Base-by-base conservation (phyloP, 2,888 invertebrate genomes). In the Schizaphis graminum region DNA sequence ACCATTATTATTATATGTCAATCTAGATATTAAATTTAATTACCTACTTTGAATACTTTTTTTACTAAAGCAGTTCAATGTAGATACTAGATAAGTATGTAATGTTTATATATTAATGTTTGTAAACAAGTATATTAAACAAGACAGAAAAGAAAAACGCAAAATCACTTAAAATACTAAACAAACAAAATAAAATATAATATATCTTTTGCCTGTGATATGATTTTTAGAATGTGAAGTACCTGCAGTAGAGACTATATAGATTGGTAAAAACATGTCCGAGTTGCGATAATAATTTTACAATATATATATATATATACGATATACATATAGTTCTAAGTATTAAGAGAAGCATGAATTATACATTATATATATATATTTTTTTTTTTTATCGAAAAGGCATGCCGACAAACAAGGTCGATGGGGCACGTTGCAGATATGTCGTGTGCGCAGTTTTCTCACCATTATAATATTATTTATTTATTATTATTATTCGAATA, bases 401-500 rank as follows among this genome's bases (percentile, higher is more conserved):
- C 92, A 88, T 67, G 49, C 90, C 67, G 67, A 77, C 84, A 44
- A 89, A 93, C 93, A 84, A 84, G 89, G 89, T 93, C 93, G 93
- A 56, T 35, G 89, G 89, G 93, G 89, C 84, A 93, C 77, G 41
- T 77, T 7, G 85, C 77, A 41, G 44, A 89, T 89, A 89, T 89
- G 21, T 41, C 44, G 89, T 56, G 49, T 26, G 77, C 26, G 44
- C 44, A 44, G 41, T 53, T 86, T 86, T 47, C 67, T 90, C 47
- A 67, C 90, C 47, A 47, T 90, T 90, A 89, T 57, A 41, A 90
- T 89, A 57, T 89, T 77, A 77, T 77, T 77, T 77, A 77, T 77
- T 77, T 77, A 61, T 28, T 53, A 53, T 53, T 53, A 53, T 61
- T 61, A 61, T 89, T 57, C 28, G 77, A 57, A 86, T 86, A 86